Percentiles rank a stretch among this genome's conserved stretches.
Conservation (phyloP, 92 coral and sea anemone genomes). For the Heteractis magnifica region DNA sequence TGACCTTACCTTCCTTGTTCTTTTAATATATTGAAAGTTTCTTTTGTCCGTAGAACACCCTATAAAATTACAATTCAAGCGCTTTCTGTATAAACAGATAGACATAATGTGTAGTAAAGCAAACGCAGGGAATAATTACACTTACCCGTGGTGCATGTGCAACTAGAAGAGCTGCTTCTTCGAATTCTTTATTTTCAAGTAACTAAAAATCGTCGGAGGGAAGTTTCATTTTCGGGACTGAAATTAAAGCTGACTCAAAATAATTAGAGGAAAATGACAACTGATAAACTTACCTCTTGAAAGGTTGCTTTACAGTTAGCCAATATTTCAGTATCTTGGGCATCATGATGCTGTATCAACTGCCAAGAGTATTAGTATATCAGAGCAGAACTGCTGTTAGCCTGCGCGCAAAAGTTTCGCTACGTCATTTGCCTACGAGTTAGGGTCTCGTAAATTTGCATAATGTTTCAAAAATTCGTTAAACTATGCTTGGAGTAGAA, state of each 20-base stretch:
- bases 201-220: slow-evolving; percentile 30
- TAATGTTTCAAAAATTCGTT: too few species aligned
- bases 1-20: slow-evolving; percentile 36
- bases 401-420: too few species aligned
- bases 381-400: too few species aligned
- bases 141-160: slow-evolving; percentile 82
- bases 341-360: neutral
- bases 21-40: slow-evolving; percentile 55
- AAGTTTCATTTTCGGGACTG: neutral
- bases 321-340: neutral
- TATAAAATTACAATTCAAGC: neutral
- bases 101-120: neutral
- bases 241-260: neutral
- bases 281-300: neutral
- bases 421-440: too few species aligned
- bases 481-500: neutral
- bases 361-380: neutral
- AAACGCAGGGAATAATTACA: neutral
- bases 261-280: neutral
- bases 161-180: slow-evolving; percentile 66
- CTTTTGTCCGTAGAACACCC: slow-evolving; percentile 69
- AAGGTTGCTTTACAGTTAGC: slow-evolving; percentile 10
- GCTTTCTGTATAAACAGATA: neutral
- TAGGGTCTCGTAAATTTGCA: too few species aligned
- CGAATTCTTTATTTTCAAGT: slow-evolving; percentile 50